These are phyloP conservation scores for Scaptomyza pallida DNA, from an alignment of 1,140 invertebrate species.

Conservation along the genomic window DNA sequence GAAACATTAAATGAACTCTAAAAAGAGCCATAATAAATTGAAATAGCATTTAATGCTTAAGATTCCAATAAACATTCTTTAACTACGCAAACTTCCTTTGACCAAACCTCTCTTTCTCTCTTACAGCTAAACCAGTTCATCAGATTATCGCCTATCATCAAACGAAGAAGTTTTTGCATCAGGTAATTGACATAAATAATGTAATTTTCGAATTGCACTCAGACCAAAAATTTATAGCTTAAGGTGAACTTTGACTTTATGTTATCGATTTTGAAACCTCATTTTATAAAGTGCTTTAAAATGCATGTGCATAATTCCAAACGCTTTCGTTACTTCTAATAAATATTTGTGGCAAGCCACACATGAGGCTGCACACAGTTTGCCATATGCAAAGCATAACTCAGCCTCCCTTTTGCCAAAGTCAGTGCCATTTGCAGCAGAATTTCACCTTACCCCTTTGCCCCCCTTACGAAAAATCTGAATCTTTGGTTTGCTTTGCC, in stretches of 20 bases:
- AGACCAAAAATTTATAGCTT: neutral
- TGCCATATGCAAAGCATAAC: neutral
- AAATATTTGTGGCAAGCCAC: slow-evolving; percentile 53
- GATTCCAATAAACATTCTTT: neutral
- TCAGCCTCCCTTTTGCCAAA: too few species aligned
- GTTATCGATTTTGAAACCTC: slow-evolving; percentile 7
- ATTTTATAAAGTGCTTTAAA: slow-evolving; percentile 16
- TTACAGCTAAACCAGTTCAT: slow-evolving; percentile 27
- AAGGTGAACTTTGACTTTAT: neutral
- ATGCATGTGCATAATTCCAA: slow-evolving; percentile 8
- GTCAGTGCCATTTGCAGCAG: too few species aligned
- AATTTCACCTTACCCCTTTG: too few species aligned
- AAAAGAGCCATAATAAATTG: neutral
- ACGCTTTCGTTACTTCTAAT: slow-evolving; percentile 32
- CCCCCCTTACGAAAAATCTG: neutral
- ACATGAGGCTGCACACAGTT: neutral
- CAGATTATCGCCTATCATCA: neutral
- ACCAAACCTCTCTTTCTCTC: neutral
- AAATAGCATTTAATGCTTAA: too few species aligned
- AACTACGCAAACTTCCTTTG: neutral
- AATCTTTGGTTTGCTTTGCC: slow-evolving; percentile 11
- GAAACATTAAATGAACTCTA: neutral
- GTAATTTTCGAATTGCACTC: slow-evolving; percentile 1
- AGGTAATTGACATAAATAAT: slow-evolving; percentile 15
- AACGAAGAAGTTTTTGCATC: slow-evolving; percentile 2